These are phyloP conservation scores for Gobio gobio DNA, from an alignment of 2,113 vertebrate genomes.

Conservation along the genomic window DNA sequence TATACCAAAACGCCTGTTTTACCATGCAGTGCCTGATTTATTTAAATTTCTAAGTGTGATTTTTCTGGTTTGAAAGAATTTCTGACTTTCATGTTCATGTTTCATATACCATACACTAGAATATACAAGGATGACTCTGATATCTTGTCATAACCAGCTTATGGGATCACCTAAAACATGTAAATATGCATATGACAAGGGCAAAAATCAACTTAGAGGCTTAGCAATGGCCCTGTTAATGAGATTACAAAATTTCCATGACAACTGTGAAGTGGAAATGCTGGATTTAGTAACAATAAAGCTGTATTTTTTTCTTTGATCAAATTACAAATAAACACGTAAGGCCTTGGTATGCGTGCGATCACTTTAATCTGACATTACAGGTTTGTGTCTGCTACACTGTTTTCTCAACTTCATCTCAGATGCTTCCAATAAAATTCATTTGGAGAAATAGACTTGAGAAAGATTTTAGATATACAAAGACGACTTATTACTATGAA, in stretches of 20 bases:
- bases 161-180: conserved; percentile 18
- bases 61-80: not conserved
- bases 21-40: not conserved
- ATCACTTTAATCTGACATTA: conserved; percentile 17
- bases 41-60: not conserved
- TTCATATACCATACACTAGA: not conserved
- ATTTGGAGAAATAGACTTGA: not conserved
- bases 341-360: not conserved
- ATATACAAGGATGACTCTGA: conserved; percentile 4
- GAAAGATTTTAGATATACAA: too few relatives aligned
- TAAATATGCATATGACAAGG: conserved; percentile 34
- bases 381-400: not conserved
- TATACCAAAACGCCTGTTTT: not conserved
- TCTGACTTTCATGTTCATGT: not conserved
- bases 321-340: not conserved
- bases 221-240: conserved; percentile 30
- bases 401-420: not conserved
- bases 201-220: conserved; percentile 13
- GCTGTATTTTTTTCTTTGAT: conserved; percentile 3
- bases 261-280: conserved; percentile 40
- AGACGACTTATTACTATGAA: too few relatives aligned
- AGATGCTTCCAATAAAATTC: not conserved
- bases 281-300: conserved; percentile 37
- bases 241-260: conserved; percentile 49
- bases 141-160: conserved; percentile 24